Base-by-base conservation (phyloP, 2,113 vertebrate genomes). In the Malurus melanocephalus region DNA sequence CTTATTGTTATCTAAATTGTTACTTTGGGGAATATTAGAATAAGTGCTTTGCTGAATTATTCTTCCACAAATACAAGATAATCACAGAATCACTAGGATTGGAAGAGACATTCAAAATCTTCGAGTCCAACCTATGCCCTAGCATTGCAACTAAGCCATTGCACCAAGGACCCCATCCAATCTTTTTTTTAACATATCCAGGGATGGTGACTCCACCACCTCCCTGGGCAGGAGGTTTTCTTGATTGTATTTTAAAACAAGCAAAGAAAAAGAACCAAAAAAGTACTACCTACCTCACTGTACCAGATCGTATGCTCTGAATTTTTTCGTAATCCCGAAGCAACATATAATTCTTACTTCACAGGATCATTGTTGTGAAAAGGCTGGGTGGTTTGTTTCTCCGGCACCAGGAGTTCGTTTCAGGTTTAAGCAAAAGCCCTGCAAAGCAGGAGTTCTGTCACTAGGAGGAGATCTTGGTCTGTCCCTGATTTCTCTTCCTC, bases 401-500 rank as follows among this genome's bases (percentile, higher is more conserved):
- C 20, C 1, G 2, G 8, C 21, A 5, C 20, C 26, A 13, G 16
- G 23, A 30, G 2, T 8, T 33, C 27, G 23, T 12, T 22, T 10
- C 11, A 0, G 17, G 6, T n/a, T 24, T 4, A 16, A 21, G 32
- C 26, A 45, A 45, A 38, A 2, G 26, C 4, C 15, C 7, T 89
- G 88, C 65, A 73, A 49, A 42, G 71, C 43, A 28, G 1, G 46
- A 10, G 4, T 16, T 67, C 11, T 46, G 64, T 75, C 96, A 62
- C 94, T 96, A 95, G 96, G 27, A 94, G 96, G 96, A 26, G 72
- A 22, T 56, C 81, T 93, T 87, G 57, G 46, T 40, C 84, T 43
- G 32, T 19, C 16, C 42, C 18, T 32, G 21, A 18, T 62, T 65
- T 42, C 11, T 10, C 11, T 5, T 35, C 38, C 7, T 43, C 5